Evolutionary conservation across 2,888 invertebrate species (phyloP), one percentile per base, ranked within the genome.

Genomic region (Lepidocyrtoides sp.): DNA sequence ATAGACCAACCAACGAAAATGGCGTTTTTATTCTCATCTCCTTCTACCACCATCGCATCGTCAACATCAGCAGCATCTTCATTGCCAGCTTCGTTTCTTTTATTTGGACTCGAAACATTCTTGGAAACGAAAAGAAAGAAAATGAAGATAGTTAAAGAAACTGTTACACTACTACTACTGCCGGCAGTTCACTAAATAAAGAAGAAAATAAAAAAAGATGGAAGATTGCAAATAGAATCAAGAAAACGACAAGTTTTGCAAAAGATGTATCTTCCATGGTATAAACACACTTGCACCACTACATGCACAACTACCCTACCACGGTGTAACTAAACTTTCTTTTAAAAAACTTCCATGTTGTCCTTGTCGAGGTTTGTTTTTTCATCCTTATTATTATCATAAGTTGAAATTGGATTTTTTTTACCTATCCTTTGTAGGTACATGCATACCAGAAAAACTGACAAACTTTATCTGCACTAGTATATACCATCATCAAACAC

Each of bases 301-400:
- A 54, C 79, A 29, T 14, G 8, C 8, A 81, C 48, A 32, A 41
- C n/a, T n/a, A n/a, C n/a, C n/a, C n/a, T n/a, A n/a, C n/a, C n/a
- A n/a, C n/a, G n/a, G n/a, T n/a, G n/a, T n/a, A 81, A 79, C 54
- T 66, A 66, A 79, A 81, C 20, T 66, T 88, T 81, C 29, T 63
- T 63, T 23, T 14, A 26, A 36, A 79, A 86, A 87, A 88, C 69
- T 88, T 88, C 69, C 69, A 32, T 88, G 81, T 81, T 88, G 88
- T 69, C 86, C 26, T 44, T 75, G 86, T 86, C 88, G 36, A 51
- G 77, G 88, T 88, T 88, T 81, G 88, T 81, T 81, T 85, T 88
- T 81, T n/a, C 81, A 72, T 88, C 51, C 88, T 88, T 81, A 88
- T 88, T 88, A 88, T 41, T n/a, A n/a, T n/a, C n/a, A n/a, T n/a